Conservation (phyloP, 1,140 invertebrate genomes). For the Rhyacophila brunnea region DNA sequence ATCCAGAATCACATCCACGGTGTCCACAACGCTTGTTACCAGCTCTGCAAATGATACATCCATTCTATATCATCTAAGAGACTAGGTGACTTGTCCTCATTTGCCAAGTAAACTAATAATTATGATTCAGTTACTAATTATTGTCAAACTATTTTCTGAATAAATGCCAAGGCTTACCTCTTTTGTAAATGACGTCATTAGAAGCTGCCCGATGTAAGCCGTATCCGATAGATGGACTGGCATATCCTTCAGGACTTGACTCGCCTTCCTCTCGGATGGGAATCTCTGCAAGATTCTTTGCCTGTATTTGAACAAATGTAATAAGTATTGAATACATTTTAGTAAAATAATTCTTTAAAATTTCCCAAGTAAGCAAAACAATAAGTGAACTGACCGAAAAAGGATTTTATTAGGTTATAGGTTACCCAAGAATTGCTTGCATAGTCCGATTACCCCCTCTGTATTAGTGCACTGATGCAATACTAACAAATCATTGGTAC, state of each 20-base stretch:
- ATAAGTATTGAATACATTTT: slow-evolving; percentile 18
- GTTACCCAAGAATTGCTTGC: too few relatives aligned
- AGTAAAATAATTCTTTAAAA: slow-evolving; percentile 14
- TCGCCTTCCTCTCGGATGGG: slow-evolving; percentile 62
- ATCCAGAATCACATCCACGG: slow-evolving; percentile 62
- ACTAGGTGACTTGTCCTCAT: too few relatives aligned
- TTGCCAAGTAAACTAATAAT: too few relatives aligned
- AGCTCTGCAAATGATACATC: slow-evolving; percentile 49
- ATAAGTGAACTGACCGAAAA: not conserved
- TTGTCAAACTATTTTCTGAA: too few relatives aligned
- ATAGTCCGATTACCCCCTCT: too few relatives aligned
- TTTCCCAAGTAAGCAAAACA: slow-evolving; percentile 8
- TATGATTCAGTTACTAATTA: too few relatives aligned
- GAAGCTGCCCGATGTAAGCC: slow-evolving; percentile 38
- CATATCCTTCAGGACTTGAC: slow-evolving; percentile 57
- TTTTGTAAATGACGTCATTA: slow-evolving; percentile 50
- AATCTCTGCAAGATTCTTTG: slow-evolving; percentile 59
- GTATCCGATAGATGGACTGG: slow-evolving; percentile 49
- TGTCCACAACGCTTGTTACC: slow-evolving; percentile 64
- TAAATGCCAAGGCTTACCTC: slow-evolving; percentile 41
- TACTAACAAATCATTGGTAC: too few relatives aligned
- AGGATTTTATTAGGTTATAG: too few relatives aligned
- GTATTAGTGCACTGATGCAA: too few relatives aligned
- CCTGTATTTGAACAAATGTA: slow-evolving; percentile 38
- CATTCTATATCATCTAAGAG: too few relatives aligned